phyloP scores from a whole-genome alignment of 2,113 vertebrate genomes.

The Tamias sibiricus region DNA sequence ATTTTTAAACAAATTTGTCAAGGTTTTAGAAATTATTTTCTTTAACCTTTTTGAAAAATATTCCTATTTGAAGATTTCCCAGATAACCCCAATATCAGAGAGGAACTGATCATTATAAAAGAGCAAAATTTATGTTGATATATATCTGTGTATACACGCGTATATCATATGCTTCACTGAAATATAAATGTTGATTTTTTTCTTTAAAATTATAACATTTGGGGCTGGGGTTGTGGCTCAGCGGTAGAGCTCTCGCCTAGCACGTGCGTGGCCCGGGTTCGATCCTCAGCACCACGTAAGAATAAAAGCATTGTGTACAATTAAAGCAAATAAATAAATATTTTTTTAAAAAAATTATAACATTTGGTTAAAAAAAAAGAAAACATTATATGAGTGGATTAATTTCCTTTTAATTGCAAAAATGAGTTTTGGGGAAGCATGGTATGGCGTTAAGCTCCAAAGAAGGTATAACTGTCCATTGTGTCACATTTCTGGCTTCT shows the following conservation, averaged over 20 bases:
- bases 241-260: too few relatives aligned
- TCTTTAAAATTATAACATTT: conserved; percentile 9
- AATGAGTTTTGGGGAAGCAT: neutral
- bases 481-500: too few relatives aligned
- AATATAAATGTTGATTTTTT: conserved; percentile 8
- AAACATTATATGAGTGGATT: neutral
- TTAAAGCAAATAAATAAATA: too few relatives aligned
- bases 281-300: too few relatives aligned
- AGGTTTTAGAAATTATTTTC: neutral
- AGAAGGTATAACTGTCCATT: neutral
- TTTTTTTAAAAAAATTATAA: neutral
- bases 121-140: neutral
- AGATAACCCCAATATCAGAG: neutral
- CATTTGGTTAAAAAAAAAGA: too few relatives aligned
- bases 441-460: neutral
- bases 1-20: neutral
- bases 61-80: neutral
- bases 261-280: too few relatives aligned
- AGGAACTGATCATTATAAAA: neutral
- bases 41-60: neutral
- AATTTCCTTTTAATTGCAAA: conserved; percentile 37
- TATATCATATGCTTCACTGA: neutral
- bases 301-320: too few relatives aligned
- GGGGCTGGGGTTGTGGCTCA: too few relatives aligned
- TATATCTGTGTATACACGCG: neutral